phyloP scores from a whole-genome alignment of 2,113 vertebrate genomes.

The Rallus limicola region DNA sequence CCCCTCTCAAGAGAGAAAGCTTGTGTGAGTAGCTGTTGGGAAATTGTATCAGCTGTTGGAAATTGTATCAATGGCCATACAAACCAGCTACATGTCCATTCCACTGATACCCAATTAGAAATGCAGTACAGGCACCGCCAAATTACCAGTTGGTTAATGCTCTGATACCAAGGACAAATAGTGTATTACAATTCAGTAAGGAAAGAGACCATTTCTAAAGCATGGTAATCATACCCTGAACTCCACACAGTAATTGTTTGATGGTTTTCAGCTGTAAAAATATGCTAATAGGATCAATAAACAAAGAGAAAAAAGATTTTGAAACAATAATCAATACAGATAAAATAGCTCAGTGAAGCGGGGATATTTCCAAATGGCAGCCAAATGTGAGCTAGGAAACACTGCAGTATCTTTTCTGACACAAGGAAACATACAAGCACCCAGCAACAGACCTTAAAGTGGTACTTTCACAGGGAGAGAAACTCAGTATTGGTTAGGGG shows the following conservation, averaged over 20 bases:
- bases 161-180: slow-evolving; percentile 21
- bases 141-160: neutral
- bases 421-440: neutral
- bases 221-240: neutral
- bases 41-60: neutral
- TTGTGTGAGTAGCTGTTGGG: neutral
- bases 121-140: neutral
- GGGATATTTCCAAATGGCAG: neutral
- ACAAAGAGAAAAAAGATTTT: neutral
- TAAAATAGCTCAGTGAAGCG: neutral
- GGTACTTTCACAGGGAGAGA: neutral
- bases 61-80: neutral
- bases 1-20: neutral
- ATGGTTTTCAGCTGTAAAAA: slow-evolving; percentile 26
- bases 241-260: neutral
- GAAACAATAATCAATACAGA: neutral
- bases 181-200: neutral
- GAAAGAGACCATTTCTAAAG: neutral
- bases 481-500: neutral
- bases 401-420: neutral
- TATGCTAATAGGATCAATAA: slow-evolving; percentile 31
- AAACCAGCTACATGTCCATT: neutral
- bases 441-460: neutral
- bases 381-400: neutral
- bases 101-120: neutral